Base-by-base conservation (phyloP, 2,113 vertebrate genomes). In the Maccullochella peelii region DNA sequence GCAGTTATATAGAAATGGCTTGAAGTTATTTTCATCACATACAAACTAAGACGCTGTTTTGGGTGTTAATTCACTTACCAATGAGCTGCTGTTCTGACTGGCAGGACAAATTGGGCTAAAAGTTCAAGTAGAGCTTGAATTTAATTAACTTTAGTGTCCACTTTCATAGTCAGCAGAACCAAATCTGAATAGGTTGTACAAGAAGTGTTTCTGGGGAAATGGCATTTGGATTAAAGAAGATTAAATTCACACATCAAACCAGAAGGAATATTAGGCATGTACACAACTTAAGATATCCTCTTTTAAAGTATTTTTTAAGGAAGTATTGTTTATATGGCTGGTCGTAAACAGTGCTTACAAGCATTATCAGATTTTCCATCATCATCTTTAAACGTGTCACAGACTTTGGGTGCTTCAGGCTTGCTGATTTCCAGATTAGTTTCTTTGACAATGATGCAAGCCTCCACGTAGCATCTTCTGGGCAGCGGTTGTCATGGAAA, bases 401-500 rank as follows among this genome's bases (percentile, higher is more conserved):
- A 10, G 52, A 44, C 77, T 57, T 62, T 59, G 7, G 27, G 40
- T 50, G 33, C n/a, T 58, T 86, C 47, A 44, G 42, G 61, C 27
- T 77, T 71, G 44, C 78, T 72, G 33, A 84, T 65, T 72, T 73
- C 25, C 52, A 40, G 40, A 69, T 77, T 62, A 42, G 5, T 11
- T 63, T 42, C 82, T 84, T 71, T 40, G 33, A 76, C 20, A 65
- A 44, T 21, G 55, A 89, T 66, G 59, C 21, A 73, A 77, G 67
- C 58, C 63, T 80, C 79, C 38, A 66, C 7, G 4, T 36, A 79
- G 66, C 79, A 85, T 86, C 52, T 36, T 79, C 83, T 77, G 62
- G 57, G 55, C 66, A 73, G 74, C 71, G 59, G 83, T 91, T 89
- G 86, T 90, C 90, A 90, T 92, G 90, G 91, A 89, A 83, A 91